Evolutionary conservation across 2,113 vertebrate genomes (phyloP).

Genomic region (Pleuronectes platessa): DNA sequence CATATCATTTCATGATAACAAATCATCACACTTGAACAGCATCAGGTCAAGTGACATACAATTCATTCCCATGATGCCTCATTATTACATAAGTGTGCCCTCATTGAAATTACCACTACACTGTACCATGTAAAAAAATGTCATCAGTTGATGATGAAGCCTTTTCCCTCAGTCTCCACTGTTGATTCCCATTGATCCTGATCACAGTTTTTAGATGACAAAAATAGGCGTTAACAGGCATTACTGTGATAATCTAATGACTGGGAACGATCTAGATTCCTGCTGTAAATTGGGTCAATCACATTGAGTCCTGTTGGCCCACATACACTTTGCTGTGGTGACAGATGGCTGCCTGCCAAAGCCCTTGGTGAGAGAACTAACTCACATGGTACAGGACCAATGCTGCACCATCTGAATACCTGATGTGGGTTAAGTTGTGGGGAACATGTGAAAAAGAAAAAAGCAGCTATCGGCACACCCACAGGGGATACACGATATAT

Average conservation of each 20-base stretch:
- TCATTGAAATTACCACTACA: no score
- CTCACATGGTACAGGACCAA: neutral
- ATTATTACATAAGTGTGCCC: no score
- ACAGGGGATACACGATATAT: no score
- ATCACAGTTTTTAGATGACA: no score
- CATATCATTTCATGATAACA: no score
- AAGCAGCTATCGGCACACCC: neutral
- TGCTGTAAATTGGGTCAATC: slow-evolving; percentile 54
- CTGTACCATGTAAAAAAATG: no score
- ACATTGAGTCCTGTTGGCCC: slow-evolving; percentile 32
- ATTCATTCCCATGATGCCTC: no score
- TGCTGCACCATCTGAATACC: neutral
- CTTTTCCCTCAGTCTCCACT: no score
- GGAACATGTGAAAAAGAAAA: neutral
- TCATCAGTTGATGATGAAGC: no score
- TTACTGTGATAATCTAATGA: slow-evolving; percentile 29
- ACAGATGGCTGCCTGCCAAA: slow-evolving; percentile 40
- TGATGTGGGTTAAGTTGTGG: neutral
- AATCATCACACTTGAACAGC: no score
- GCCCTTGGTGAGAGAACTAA: slow-evolving; percentile 1
- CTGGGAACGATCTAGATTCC: slow-evolving; percentile 50
- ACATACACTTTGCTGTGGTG: slow-evolving; percentile 18
- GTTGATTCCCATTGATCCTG: neutral
- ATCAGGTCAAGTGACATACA: no score
- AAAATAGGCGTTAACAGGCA: neutral